Conservation (phyloP, 1,140 invertebrate genomes). For the Plutomurus gul region DNA sequence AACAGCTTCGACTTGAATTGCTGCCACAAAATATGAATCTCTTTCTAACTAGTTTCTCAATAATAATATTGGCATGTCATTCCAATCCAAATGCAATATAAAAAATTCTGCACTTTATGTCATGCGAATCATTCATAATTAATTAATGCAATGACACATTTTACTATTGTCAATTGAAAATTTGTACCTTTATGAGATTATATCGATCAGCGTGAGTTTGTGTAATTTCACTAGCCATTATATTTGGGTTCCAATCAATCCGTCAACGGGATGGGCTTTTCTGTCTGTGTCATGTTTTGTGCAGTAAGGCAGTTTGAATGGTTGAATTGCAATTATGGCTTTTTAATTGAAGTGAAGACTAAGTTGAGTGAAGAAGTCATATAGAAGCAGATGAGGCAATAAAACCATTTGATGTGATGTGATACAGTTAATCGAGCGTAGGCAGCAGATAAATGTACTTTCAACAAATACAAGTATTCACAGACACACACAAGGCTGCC, state of each 20-base stretch:
- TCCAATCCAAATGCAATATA: no score
- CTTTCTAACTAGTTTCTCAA: not conserved
- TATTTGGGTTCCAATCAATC: no score
- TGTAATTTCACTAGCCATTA: no score
- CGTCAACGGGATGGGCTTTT: no score
- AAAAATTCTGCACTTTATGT: no score
- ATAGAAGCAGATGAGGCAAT: constrained; percentile 22
- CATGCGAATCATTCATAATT: no score
- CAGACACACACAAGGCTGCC: not conserved
- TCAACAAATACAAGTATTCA: not conserved
- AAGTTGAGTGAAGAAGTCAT: constrained; percentile 26
- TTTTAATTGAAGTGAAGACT: constrained; percentile 27
- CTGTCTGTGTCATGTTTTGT: not conserved
- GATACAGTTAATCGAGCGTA: constrained; percentile 28
- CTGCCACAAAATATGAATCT: constrained; percentile 9
- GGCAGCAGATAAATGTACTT: constrained; percentile 10
- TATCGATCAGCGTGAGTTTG: no score
- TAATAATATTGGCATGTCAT: no score
- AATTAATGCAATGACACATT: no score
- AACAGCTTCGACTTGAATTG: constrained; percentile 17
- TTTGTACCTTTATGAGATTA: no score
- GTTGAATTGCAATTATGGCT: constrained; percentile 21
- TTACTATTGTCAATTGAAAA: no score
- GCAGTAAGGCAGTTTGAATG: constrained; percentile 13
- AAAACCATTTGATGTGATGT: constrained; percentile 29